Evolutionary conservation across 2,113 vertebrate genomes (phyloP).

Genomic region (Campylomormyrus tamandua): DNA sequence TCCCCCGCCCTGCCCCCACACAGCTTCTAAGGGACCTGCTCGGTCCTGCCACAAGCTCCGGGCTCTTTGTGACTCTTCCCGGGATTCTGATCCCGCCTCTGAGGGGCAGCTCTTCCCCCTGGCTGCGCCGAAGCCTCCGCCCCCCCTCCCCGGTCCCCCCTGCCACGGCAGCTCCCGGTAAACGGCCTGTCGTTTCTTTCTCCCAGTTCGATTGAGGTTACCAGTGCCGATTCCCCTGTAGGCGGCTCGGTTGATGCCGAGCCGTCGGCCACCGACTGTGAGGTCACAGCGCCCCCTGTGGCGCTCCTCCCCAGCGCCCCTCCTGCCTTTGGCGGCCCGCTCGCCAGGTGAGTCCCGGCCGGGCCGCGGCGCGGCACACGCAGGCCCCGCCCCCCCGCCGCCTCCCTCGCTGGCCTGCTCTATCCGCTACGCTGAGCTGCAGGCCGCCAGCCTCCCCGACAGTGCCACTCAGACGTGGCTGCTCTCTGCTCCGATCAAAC

Average conservation of each 20-base stretch:
- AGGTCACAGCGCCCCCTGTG: conserved; percentile 72
- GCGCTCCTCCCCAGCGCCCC: conserved; percentile 66
- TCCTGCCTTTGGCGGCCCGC: conserved; percentile 69
- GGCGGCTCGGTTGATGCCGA: conserved; percentile 70
- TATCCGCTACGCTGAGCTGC: conserved; percentile 47
- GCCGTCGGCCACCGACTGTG: conserved; percentile 73
- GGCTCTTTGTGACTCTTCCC: background rate
- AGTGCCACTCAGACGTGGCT: conserved; percentile 26
- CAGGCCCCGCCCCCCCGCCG: conserved; percentile 39
- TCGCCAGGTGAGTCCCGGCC: conserved; percentile 72
- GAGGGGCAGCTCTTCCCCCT: background rate
- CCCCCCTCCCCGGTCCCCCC: background rate
- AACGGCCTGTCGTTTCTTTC: conserved; percentile 74
- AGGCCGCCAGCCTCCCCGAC: conserved; percentile 34
- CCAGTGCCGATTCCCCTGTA: conserved; percentile 74
- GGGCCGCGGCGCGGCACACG: conserved; percentile 31
- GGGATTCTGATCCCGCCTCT: background rate
- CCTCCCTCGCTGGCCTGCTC: conserved; percentile 19
- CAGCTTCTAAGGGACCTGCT: background rate
- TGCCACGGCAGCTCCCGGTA: conserved; percentile 45
- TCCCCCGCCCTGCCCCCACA: background rate
- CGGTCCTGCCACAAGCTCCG: background rate
- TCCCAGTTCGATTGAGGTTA: conserved; percentile 81
- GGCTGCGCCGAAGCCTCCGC: background rate
- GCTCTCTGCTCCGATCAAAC: background rate